Base-by-base conservation (phyloP, 2,797 vertebrate species). In the Malurus splendens region DNA sequence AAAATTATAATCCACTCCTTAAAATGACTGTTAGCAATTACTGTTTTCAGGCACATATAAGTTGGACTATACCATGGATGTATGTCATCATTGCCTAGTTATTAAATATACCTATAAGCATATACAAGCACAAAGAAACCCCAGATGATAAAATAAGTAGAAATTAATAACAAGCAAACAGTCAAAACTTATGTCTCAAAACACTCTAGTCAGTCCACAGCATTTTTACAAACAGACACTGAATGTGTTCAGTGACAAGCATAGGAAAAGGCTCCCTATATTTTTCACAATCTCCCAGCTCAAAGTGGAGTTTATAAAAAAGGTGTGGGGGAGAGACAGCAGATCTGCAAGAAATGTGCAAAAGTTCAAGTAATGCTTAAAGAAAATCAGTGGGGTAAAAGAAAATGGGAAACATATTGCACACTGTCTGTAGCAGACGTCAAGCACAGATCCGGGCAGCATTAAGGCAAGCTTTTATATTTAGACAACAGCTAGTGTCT, bases 301-400 rank as follows among this genome's bases (percentile, higher is more conserved):
- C 54, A 36, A 47, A 8, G 41, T 28, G 11, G 18, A 66, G 32
- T 45, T 72, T 28, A 25, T 36, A 76, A 76, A 42, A 32, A 60
- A 15, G 2, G 1, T 14, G 8, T 0, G 10, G 12, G 51, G 8
- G 36, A 33, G 28, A 56, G 9, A 47, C 2, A 48, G 18, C 6
- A 83, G 20, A 54, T 82, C n/a, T 38, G 27, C 33, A 62, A 79
- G 59, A 73, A 89, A 70, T 28, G 20, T 30, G 22, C 27, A 72
- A 15, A 28, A 47, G 48, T 30, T 87, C n/a, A 59, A 72, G 25
- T 13, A 17, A 72, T 3, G 0, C 18, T 45, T 20, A 25, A 60
- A 62, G 48, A 51, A 65, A 78, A 32, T 11, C 17, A 51, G 17
- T 16, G 22, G 3, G 2, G 16, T 50, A 50, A 79, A 64, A 56